Evolutionary conservation across 2,888 invertebrate species (phyloP).

Genomic region (Scotopteryx bipunctaria): DNA sequence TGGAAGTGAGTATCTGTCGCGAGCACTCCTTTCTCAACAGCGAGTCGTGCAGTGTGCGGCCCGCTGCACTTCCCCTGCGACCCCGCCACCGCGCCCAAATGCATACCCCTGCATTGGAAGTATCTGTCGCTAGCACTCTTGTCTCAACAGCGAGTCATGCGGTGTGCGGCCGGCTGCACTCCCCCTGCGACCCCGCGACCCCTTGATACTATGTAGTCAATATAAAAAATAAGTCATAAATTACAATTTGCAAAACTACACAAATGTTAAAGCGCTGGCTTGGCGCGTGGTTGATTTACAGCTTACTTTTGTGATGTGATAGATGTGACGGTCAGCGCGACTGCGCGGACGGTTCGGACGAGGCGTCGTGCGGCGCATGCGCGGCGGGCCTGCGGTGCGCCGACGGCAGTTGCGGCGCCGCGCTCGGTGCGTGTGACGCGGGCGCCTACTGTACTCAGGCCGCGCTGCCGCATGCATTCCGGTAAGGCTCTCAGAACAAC

Average conservation of each 20-base stretch:
- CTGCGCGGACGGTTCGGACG: slow-evolving; percentile 92
- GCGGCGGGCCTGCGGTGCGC: slow-evolving; percentile 85
- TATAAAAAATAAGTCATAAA: no score
- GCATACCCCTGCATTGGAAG: slow-evolving; percentile 69
- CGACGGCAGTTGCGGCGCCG: slow-evolving; percentile 85
- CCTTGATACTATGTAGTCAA: no score
- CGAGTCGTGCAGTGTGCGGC: slow-evolving; percentile 81
- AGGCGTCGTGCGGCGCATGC: slow-evolving; percentile 86
- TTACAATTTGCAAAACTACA: no score
- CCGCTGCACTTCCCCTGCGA: slow-evolving; percentile 86
- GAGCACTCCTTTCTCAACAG: slow-evolving; percentile 70
- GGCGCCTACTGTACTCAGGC: slow-evolving; percentile 69
- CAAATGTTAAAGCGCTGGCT: no score
- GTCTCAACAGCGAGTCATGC: slow-evolving; percentile 59
- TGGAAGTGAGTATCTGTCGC: slow-evolving; percentile 70
- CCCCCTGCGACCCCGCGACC: slow-evolving; percentile 73
- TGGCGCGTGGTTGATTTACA: no score
- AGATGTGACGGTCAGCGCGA: slow-evolving; percentile 92
- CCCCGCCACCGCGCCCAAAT: slow-evolving; percentile 38
- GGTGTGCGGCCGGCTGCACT: slow-evolving; percentile 87
- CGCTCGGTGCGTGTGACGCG: slow-evolving; percentile 85
- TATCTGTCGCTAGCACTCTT: slow-evolving; percentile 74
- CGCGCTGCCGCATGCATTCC: slow-evolving; percentile 68
- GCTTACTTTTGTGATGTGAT: neutral
- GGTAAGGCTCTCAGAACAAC: slow-evolving; percentile 50